Evolutionary conservation across 1,140 invertebrate genomes (phyloP).

Genomic region (Mercenaria mercenaria): DNA sequence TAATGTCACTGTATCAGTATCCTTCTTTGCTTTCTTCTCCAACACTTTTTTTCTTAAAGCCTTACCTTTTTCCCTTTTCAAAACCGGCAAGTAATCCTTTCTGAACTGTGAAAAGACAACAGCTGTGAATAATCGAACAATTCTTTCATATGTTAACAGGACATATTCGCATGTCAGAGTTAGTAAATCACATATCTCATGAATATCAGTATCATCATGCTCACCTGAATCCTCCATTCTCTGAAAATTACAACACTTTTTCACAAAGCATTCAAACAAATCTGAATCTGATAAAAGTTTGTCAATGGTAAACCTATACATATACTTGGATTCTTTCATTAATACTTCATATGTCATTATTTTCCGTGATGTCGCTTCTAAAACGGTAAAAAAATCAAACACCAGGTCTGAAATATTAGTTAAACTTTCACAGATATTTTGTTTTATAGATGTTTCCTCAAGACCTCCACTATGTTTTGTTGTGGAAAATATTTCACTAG

Average conservation of each 20-base stretch:
- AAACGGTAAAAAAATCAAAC: not conserved
- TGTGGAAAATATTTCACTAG: not conserved
- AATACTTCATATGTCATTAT: not conserved
- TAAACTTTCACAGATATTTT: conserved; percentile 2
- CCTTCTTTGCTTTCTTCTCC: conserved; percentile 19
- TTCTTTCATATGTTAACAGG: too few relatives aligned
- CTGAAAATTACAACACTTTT: not conserved
- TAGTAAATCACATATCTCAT: not conserved
- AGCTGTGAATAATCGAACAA: conserved; percentile 19
- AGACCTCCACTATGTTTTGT: not conserved
- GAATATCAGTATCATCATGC: not conserved
- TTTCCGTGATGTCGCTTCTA: not conserved
- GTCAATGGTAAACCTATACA: not conserved
- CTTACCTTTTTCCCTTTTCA: conserved; percentile 40
- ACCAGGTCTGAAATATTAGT: conserved; percentile 1
- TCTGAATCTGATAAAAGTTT: not conserved
- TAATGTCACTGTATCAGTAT: not conserved
- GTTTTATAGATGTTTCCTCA: conserved; percentile 6
- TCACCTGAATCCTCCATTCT: too few relatives aligned
- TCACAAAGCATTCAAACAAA: not conserved
- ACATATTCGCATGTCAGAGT: not conserved
- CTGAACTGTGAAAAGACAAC: conserved; percentile 36
- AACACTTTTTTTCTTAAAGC: conserved; percentile 31
- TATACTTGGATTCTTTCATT: not conserved
- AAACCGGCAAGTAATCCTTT: not conserved